phyloP scores from a whole-genome alignment of 2,888 invertebrate species.

The Cantharis lateralis region DNA sequence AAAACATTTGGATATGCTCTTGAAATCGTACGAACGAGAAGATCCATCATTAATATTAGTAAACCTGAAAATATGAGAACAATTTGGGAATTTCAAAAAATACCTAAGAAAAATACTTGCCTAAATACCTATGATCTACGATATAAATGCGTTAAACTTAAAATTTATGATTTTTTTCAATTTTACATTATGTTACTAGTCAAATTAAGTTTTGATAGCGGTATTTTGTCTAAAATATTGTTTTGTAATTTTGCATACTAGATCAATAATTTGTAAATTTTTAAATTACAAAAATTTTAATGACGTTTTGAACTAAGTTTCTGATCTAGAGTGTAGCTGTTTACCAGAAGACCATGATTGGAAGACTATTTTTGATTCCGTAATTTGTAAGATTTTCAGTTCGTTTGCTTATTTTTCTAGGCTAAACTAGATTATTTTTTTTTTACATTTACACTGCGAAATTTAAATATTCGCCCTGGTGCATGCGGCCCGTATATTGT shows the following conservation, averaged over 20 bases:
- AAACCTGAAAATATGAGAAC: not conserved
- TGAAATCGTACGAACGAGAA: constrained; percentile 42
- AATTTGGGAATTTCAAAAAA: not conserved
- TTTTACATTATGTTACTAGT: not conserved
- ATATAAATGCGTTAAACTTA: not conserved
- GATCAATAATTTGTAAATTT: not conserved
- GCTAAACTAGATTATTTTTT: too few relatives aligned
- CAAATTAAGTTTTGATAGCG: not conserved
- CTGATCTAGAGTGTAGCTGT: too few relatives aligned
- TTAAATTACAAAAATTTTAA: too few relatives aligned
- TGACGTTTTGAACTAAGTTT: too few relatives aligned
- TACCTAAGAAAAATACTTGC: not conserved
- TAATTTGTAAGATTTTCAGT: too few relatives aligned
- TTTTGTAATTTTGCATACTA: not conserved
- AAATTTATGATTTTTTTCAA: not conserved
- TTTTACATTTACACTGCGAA: too few relatives aligned
- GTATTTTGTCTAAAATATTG: not conserved
- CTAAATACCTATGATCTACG: not conserved
- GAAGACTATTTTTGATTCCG: too few relatives aligned
- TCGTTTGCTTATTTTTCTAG: too few relatives aligned
- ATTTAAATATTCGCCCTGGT: too few relatives aligned
- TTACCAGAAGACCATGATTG: too few relatives aligned
- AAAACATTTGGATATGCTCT: constrained; percentile 50
- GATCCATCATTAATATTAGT: not conserved
- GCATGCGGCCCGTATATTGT: too few relatives aligned